A percentile compares a stretch with the other conserved stretches of the same genome.
Conservation (phyloP, 2,797 vertebrate species). For the Semotilus atromaculatus region DNA sequence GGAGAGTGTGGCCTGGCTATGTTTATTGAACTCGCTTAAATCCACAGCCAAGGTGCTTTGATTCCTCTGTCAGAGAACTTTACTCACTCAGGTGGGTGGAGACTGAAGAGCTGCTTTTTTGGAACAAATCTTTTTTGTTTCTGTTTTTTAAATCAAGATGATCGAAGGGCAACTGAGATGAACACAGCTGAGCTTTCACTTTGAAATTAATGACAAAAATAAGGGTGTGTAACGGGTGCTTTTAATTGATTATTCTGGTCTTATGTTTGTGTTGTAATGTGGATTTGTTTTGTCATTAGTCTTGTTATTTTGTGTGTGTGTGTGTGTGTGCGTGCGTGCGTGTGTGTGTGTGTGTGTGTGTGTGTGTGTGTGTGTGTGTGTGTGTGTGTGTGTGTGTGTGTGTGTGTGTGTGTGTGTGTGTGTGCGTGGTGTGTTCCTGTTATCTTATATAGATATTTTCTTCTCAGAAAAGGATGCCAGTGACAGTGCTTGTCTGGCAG, state of each 20-base stretch:
- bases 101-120: background rate
- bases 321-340: background rate
- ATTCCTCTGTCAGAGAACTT: constrained; percentile 28
- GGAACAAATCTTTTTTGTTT: background rate
- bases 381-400: too few relatives aligned
- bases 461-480: background rate
- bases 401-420: too few relatives aligned
- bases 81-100: background rate
- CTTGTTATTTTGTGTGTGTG: too few relatives aligned
- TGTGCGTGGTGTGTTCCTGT: background rate
- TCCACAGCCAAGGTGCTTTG: constrained; percentile 22
- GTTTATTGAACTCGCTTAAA: constrained; percentile 12
- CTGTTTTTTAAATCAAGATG: background rate
- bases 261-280: background rate
- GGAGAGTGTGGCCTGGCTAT: constrained; percentile 31
- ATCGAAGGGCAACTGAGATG: background rate
- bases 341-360: background rate
- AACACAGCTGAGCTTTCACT: background rate
- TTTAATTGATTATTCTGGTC: background rate
- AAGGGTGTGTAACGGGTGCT: background rate
- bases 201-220: background rate
- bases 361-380: too few relatives aligned
- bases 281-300: background rate
- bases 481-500: constrained; percentile 17
- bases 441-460: background rate